Evolutionary conservation across 2,797 vertebrate species (phyloP), one percentile per base, ranked within the genome.

Genomic region (Leucoraja ocellata): DNA sequence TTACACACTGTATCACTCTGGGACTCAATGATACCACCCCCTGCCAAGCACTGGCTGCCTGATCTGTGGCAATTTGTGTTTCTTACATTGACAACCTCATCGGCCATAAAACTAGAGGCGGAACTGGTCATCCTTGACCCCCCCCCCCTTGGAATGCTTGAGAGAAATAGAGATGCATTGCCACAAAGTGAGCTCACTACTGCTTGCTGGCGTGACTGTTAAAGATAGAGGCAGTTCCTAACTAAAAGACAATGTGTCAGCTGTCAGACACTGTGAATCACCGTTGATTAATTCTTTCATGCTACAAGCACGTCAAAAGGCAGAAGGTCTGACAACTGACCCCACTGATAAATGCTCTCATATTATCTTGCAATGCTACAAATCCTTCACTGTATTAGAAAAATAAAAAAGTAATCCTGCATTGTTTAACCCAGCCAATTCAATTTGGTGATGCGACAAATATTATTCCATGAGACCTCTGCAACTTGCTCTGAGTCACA

Each of bases 401-500:
- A 76, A 58, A 36, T 39, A 46, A 46, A 46, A 46, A 46, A 32
- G 2, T 92, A 74, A 92, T 54, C 28, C 21, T 74, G 39, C 8
- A 74, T 11, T 92, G 86, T 92, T 68, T 54, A 73, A 92, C 46
- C 71, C 76, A 71, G 21, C 25, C 39, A 58, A 39, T 74, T 76
- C 71, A 92, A 58, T 76, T 23, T 76, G 23, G 25, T 54, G 90
- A 92, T 92, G 46, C 36, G 54, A 92, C 23, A 92, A 21, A 71
- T 11, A 73, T 91, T 73, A 91, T 76, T 92, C 54, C 73, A 92
- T 92, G 14, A 54, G 46, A 76, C 90, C 23, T 54, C 71, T 23
- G 9, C 25, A 54, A 74, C 68, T 74, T 36, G 16, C 13, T 11
- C 90, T 92, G 90, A 28, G 36, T 95, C 7, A 93, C 94, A 21